phyloP scores from a whole-genome alignment of 64 coral and sea anemone genomes.

The Porites australiensis region DNA sequence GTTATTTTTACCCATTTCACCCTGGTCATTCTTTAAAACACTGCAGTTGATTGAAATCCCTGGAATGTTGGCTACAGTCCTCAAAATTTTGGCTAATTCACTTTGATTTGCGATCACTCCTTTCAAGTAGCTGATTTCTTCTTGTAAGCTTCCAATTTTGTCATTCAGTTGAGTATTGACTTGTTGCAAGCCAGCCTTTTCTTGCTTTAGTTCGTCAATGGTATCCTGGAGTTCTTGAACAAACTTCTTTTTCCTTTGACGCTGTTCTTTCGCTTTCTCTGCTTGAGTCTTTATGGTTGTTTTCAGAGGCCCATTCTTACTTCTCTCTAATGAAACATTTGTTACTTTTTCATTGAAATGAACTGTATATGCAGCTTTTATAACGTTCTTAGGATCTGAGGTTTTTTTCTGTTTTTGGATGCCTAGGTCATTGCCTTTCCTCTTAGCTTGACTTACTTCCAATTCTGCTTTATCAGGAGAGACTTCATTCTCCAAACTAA shows the following conservation, averaged over 20 bases:
- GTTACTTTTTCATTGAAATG: background rate
- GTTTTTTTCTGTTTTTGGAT: background rate
- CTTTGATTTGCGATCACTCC: slow-evolving; percentile 88
- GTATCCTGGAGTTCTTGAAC: slow-evolving; percentile 73
- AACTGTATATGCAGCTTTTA: background rate
- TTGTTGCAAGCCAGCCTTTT: slow-evolving; percentile 56
- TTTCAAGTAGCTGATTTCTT: slow-evolving; percentile 85
- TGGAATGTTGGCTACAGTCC: slow-evolving; percentile 52
- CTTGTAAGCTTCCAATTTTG: slow-evolving; percentile 49
- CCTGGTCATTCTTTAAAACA: slow-evolving; percentile 21
- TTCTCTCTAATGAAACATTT: background rate
- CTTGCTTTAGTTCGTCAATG: slow-evolving; percentile 54
- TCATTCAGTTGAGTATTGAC: background rate
- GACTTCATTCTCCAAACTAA: background rate
- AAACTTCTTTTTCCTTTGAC: slow-evolving; percentile 86
- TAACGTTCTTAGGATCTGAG: background rate
- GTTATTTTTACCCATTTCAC: slow-evolving; percentile 13
- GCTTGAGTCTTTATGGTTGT: slow-evolving; percentile 37
- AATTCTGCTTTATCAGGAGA: background rate
- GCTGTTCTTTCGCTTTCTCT: slow-evolving; percentile 51
- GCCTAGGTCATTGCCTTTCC: background rate
- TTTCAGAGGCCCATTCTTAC: background rate
- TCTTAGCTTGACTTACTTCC: background rate
- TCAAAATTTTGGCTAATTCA: slow-evolving; percentile 80
- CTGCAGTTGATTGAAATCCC: slow-evolving; percentile 69